Evolutionary conservation across 1,140 invertebrate species (phyloP), one percentile per base, ranked within the genome.

Genomic region (Plectrocnemia conspersa): DNA sequence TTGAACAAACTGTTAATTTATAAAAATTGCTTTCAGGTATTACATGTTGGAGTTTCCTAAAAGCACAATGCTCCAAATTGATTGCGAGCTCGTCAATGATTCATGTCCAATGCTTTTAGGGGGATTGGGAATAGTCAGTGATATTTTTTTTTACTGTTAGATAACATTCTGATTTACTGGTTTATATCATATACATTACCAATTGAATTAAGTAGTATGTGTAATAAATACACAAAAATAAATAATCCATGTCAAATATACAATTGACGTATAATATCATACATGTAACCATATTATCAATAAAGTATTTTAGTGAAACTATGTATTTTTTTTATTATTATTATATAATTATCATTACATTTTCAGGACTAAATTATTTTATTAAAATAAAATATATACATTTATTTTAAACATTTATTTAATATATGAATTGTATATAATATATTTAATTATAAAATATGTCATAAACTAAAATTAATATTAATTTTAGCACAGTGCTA

Each of bases 21-120:
- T 15, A 35, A 18, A 23, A 16, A 9, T 44, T 41, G 22, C 45
- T 49, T 50, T 40, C 63, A 75, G 71, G 41, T 75, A 75, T 59
- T 73, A 68, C 57, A 35, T 46, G 21, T 36, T 72, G 16, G 16
- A 42, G 0, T 21, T 64, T 48, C 54, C 57, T 1, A 60, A 63
- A 25, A 21, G 49, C 56, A 13, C 64, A 63, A 54, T 56, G 4
- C 19, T 52, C 52, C 5, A 56, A 68, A 27, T 62, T 49, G 32
- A 63, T 64, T 5, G 58, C 70, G 10, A 67, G 58, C 59, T 65
- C 59, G 29, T 64, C 56, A 52, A 68, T 65, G 9, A 65, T 21
- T 36, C 52, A n/a, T 70, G 71, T 1, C 58, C 66, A 22, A 57
- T 75, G 1, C 56, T 75, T 44, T 55, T 75, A 23, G 73, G 73